Base-by-base conservation (phyloP, 2,888 invertebrate species). In the Agonopterix heracliana region DNA sequence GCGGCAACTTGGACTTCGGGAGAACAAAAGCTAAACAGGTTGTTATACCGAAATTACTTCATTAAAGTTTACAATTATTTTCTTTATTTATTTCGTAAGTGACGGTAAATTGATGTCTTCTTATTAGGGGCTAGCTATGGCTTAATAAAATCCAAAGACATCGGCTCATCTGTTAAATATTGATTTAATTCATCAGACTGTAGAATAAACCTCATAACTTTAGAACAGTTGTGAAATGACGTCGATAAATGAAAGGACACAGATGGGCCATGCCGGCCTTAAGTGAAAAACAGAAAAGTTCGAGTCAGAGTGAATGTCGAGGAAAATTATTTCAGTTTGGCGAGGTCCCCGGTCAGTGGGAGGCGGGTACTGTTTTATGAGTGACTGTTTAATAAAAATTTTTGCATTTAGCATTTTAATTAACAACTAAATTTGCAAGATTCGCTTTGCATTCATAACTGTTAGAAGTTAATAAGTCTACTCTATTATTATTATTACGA, bases 1-100 rank as follows among this genome's bases (percentile, higher is more conserved):
- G 61, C 59, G 59, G 62, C 59, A 59, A 56, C 55, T 59, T 60
- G 58, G 56, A 63, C 11, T 35, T 41, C 34, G 9, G 7, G 35
- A 53, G 46, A 46, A 34, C 45, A 36, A 49, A 48, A 11, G 36
- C 34, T 14, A 45, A 45, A 26, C 45, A 40, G 40, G 26, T 40
- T 26, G 26, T 26, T 3, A 46, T 46, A 11, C 17, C 4, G 11
- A 26, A 36, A 9, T 41, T 41, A 38, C 38, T 38, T 38, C 9
- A 36, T 36, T 36, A 10, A 38, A 2, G 38, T 9, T 38, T n/a
- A n/a, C 4, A 38, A n/a, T 38, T 17, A 17, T 17, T 17, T 17
- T 17, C 17, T 17, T 17, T 17, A 17, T 17, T 3, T 17, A 2
- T 3, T 17, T 17, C 3, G 17, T 17, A 17, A 17, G 17, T 26